A percentile compares a stretch with the other conserved stretches of the same genome.
These are phyloP conservation scores for Alentia gelatinosa DNA, from an alignment of 2,888 invertebrate species.

Conservation along the genomic window DNA sequence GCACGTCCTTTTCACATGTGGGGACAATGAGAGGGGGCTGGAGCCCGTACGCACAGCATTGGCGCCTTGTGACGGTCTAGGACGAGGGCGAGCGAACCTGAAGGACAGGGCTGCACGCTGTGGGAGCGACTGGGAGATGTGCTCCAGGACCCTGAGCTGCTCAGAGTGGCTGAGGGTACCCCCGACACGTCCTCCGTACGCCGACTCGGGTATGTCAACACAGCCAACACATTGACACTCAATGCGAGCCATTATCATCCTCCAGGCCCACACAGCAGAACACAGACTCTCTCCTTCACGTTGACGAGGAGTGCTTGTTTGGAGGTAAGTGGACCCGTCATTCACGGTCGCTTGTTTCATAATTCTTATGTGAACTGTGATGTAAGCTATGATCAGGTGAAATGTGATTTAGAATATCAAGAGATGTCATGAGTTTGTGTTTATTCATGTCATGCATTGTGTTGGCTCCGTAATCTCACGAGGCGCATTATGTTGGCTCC, in stretches of 20 bases:
- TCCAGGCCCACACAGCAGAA: background rate
- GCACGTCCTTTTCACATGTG: background rate
- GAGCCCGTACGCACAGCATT: background rate
- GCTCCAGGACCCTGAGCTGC: background rate
- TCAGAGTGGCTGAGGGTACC: background rate
- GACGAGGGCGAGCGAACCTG: background rate
- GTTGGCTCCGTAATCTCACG: too few relatives aligned
- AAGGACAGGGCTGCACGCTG: background rate
- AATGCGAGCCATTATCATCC: background rate
- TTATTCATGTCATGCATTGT: too few relatives aligned
- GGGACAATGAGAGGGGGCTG: background rate
- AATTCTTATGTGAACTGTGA: background rate
- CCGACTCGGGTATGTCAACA: background rate
- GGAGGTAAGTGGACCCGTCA: background rate
- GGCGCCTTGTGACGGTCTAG: background rate
- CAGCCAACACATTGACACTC: background rate
- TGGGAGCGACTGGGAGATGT: background rate
- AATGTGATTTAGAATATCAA: too few relatives aligned
- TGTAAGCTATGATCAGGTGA: too few relatives aligned
- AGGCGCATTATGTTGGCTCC: too few relatives aligned
- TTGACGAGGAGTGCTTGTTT: background rate
- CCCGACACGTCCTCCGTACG: background rate
- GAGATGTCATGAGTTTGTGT: too few relatives aligned
- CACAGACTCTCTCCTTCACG: background rate
- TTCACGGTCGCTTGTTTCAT: background rate